Conservation (phyloP, 1,140 invertebrate species). For the Pygmarrhopalites habei region DNA sequence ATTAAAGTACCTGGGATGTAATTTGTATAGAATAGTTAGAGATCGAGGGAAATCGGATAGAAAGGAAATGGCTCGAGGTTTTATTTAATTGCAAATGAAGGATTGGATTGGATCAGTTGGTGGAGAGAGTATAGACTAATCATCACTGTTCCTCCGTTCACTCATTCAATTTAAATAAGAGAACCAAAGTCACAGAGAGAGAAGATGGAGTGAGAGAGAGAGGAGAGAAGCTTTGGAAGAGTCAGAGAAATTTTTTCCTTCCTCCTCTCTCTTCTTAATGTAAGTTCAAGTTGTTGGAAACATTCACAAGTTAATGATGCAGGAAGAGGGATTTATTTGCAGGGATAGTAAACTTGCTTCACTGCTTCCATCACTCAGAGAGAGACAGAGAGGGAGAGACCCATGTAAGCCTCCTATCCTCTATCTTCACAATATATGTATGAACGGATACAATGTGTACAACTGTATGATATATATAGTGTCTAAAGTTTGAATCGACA, state of each 20-base stretch:
- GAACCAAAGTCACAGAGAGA: background rate
- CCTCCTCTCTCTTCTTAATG: conserved; percentile 9
- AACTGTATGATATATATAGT: too few species aligned
- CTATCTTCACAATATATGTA: too few species aligned
- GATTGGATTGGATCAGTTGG: conserved; percentile 19
- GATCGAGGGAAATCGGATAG: background rate
- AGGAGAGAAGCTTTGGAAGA: background rate
- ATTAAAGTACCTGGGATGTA: background rate
- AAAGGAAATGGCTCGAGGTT: conserved; percentile 21
- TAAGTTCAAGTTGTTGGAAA: conserved; percentile 19
- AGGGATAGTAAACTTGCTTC: conserved; percentile 9
- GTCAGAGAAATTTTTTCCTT: conserved; percentile 23
- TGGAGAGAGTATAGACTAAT: conserved; percentile 13
- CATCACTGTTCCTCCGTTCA: too few species aligned
- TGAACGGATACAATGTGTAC: too few species aligned
- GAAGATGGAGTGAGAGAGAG: background rate
- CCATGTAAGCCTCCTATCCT: too few species aligned
- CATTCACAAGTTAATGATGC: conserved; percentile 35
- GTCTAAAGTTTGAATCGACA: too few species aligned
- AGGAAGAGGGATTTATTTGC: conserved; percentile 33
- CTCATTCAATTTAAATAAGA: too few species aligned
- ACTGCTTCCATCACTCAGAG: conserved; percentile 7
- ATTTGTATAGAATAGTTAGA: background rate
- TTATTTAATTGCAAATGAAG: conserved; percentile 27
- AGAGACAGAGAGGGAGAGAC: background rate